Conservation (phyloP, 2,113 vertebrate genomes). For the Lucifuga dentata region DNA sequence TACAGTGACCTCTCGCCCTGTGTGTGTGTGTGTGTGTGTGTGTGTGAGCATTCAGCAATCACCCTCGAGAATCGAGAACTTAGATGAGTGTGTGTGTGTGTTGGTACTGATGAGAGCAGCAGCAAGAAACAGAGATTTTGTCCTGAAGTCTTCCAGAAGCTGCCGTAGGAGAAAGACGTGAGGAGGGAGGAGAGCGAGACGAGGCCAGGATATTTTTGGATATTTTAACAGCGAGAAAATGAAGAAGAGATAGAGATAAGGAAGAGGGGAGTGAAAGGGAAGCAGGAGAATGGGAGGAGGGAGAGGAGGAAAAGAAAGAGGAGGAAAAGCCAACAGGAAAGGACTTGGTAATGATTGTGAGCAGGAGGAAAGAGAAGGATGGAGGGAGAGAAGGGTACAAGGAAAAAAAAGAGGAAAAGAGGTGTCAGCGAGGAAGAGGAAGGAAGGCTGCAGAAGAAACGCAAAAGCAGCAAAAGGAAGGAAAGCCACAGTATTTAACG, state of each 20-base stretch:
- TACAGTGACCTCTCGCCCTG: constrained; percentile 75
- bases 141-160: constrained; percentile 27
- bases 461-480: too few relatives aligned
- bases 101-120: constrained; percentile 41
- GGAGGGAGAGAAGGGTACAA: not conserved
- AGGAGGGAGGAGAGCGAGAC: not conserved
- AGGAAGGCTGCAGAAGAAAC: too few relatives aligned
- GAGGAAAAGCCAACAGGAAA: not conserved
- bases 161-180: not conserved
- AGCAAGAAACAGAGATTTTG: constrained; percentile 17
- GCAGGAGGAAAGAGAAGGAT: not conserved
- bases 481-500: not conserved
- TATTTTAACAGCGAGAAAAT: constrained; percentile 4
- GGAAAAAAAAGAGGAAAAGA: not conserved
- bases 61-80: constrained; percentile 62
- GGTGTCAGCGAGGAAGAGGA: too few relatives aligned
- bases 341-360: not conserved
- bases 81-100: constrained; percentile 29
- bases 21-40: constrained; percentile 28
- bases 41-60: constrained; percentile 46
- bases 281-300: not conserved
- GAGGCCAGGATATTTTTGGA: constrained; percentile 25
- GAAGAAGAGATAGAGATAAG: constrained; percentile 1
- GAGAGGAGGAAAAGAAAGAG: not conserved
- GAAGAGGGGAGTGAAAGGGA: constrained; percentile 1